phyloP scores from a whole-genome alignment of 2,113 vertebrate species.

The Bubo blakistoni region DNA sequence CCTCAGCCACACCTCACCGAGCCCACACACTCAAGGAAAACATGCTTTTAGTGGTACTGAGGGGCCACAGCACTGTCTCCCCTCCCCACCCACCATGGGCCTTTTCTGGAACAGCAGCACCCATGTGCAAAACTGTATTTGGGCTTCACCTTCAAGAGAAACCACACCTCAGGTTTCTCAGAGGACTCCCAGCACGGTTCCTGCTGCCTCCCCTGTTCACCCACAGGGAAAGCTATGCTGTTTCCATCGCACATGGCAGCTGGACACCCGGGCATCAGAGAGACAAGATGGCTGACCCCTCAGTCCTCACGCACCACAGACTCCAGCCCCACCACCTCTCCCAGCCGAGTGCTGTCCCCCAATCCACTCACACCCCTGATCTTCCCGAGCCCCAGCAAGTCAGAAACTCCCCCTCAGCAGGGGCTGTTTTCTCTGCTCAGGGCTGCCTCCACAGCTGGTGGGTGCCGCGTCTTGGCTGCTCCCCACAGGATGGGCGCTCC shows the following conservation, averaged over 20 bases:
- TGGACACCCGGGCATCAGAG: fast-evolving
- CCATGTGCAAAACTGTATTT: background rate
- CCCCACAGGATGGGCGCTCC: fast-evolving
- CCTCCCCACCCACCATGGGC: fast-evolving
- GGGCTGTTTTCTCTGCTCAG: background rate
- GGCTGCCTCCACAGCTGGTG: background rate
- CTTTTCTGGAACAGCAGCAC: background rate
- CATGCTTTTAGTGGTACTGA: fast-evolving
- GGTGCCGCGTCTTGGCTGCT: background rate
- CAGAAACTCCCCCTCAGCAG: background rate
- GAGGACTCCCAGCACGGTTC: background rate
- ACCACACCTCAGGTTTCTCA: background rate
- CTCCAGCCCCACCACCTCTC: background rate
- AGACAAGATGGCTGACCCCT: background rate
- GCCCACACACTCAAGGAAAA: fast-evolving
- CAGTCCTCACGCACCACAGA: background rate
- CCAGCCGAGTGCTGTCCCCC: fast-evolving
- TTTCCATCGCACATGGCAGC: background rate
- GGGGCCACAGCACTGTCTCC: background rate
- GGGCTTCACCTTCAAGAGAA: background rate
- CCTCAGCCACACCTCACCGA: background rate
- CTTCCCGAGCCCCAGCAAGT: background rate
- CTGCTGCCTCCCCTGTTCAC: background rate
- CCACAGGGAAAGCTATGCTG: fast-evolving
- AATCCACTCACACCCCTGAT: fast-evolving